A percentile compares a stretch with the other conserved stretches of the same genome.
Conservation (phyloP, 2,113 vertebrate genomes). For the Orcinus orca region DNA sequence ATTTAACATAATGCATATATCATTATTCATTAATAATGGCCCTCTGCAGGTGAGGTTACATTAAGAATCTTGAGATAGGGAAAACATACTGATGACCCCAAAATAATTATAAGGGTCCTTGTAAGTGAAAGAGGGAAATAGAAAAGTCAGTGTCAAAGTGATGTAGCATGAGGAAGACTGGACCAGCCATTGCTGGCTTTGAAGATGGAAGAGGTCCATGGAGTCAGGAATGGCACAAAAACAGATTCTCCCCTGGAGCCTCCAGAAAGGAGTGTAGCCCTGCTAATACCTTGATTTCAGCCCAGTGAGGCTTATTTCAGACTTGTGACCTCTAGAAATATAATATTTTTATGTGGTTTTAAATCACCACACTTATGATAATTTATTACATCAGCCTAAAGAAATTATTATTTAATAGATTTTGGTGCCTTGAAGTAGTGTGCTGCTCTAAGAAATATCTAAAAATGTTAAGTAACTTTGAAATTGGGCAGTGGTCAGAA, state of each 20-base stretch:
- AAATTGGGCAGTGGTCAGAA: background rate
- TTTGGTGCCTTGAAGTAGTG: background rate
- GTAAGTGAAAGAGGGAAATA: background rate
- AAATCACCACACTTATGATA: background rate
- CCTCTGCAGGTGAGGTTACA: background rate
- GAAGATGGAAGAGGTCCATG: background rate
- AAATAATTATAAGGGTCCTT: background rate
- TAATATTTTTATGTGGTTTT: background rate
- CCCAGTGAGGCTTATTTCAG: background rate
- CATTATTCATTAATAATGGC: background rate
- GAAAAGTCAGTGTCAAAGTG: background rate
- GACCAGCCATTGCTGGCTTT: background rate
- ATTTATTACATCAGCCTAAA: background rate
- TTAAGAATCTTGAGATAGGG: background rate
- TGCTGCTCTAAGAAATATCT: background rate
- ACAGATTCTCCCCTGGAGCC: background rate
- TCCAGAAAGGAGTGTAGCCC: accelerated
- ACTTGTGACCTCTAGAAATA: background rate
- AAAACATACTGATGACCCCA: background rate
- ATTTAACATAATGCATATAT: background rate
- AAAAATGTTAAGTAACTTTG: background rate
- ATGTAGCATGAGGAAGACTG: background rate
- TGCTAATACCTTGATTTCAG: background rate
- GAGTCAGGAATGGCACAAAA: background rate
- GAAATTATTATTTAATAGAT: background rate